A percentile compares a stretch with the other conserved stretches of the same genome.
These are phyloP conservation scores for Pluvianellus socialis DNA, from an alignment of 2,113 vertebrate genomes.

Conservation along the genomic window DNA sequence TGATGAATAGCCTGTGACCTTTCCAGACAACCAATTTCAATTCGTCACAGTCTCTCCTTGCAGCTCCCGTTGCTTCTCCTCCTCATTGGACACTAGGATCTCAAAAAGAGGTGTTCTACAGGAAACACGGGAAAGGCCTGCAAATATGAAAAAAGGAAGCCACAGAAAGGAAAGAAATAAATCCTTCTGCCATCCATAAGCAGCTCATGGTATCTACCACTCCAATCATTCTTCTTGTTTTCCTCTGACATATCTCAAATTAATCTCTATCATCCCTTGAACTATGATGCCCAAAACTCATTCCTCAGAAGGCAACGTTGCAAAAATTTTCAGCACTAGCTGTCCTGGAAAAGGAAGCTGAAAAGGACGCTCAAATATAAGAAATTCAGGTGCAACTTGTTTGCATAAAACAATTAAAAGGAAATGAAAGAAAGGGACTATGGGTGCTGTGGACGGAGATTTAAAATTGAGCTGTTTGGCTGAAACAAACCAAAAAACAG, in stretches of 20 bases:
- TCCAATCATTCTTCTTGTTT: not conserved
- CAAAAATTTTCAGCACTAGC: not conserved
- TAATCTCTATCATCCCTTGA: not conserved
- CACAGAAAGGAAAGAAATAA: not conserved
- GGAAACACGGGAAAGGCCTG: not conserved
- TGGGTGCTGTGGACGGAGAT: not conserved
- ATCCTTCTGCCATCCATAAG: not conserved
- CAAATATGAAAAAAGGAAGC: not conserved
- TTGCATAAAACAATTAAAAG: not conserved
- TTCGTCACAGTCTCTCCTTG: not conserved
- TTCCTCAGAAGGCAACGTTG: not conserved
- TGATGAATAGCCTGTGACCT: not conserved
- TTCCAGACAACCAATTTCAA: not conserved
- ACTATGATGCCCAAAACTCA: not conserved
- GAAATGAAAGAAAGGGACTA: not conserved
- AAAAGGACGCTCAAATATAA: fast-evolving
- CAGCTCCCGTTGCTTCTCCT: not conserved
- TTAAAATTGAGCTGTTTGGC: not conserved
- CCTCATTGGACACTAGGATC: not conserved
- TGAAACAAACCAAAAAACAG: not conserved
- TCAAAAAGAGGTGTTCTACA: not conserved
- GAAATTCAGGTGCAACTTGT: not conserved
- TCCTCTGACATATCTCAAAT: not conserved
- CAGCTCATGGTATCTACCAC: not conserved
- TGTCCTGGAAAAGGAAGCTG: not conserved